Evolutionary conservation across 1,140 invertebrate genomes (phyloP), one percentile per base, ranked within the genome.

Genomic region (Euura lappo): DNA sequence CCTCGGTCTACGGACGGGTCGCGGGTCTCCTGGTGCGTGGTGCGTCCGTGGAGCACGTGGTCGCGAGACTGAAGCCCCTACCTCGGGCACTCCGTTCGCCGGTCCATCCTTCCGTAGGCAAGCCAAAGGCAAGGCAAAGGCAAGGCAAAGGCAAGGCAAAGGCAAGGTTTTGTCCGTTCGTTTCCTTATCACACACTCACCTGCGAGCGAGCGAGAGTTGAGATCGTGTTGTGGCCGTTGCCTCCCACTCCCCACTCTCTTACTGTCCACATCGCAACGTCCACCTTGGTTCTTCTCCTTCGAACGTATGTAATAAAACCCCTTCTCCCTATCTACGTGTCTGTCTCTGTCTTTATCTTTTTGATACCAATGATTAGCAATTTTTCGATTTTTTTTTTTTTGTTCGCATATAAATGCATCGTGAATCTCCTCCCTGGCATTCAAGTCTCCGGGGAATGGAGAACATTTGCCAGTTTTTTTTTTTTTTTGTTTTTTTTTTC

Each of bases 21-120:
- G 28, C 28, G 28, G 28, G 28, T 28, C 28, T 28, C 28, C 28
- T 28, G 28, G 28, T 28, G 66, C 76, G 84, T 84, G 83, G 84
- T 86, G 85, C 83, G 84, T 80, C 85, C 85, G 82, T 84, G 82
- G 84, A 86, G 85, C 85, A 86, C 85, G 85, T 86, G 85, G 85
- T 84, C 82, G 80, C 82, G 81, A 86, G 85, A 86, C 85, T 86
- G 85, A 86, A 79, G 83, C 83, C 83, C 85, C 85, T 85, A 84
- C 84, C 83, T 86, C 78, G 71, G 79, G 74, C 75, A 79, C 81
- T 84, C 81, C 81, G 84, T 86, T 85, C 83, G 85, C 84, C 81
- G 47, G 80, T 77, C 83, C 80, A 75, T 84, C 79, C 82, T 83
- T 85, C 83, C 85, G 83, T 84, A 74, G 78, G 82, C 78, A 78